phyloP scores from a whole-genome alignment of 2,797 vertebrate species.

The Myripristis jacobus region DNA sequence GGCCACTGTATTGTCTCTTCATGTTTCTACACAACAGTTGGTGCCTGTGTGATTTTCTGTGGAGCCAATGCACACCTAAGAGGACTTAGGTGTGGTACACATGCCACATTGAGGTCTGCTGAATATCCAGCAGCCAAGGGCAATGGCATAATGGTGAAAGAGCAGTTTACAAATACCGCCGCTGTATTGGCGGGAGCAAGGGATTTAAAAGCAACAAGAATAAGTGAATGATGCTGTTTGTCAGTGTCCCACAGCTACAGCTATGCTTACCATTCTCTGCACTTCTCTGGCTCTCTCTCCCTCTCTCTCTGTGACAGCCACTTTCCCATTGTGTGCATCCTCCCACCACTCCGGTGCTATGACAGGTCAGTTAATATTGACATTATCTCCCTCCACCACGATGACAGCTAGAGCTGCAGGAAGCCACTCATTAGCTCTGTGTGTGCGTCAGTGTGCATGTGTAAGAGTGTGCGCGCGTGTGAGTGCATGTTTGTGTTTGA shows the following conservation, averaged over 20 bases:
- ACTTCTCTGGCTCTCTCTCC: slow-evolving; percentile 9
- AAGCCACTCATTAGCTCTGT: slow-evolving; percentile 74
- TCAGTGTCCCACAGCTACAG: slow-evolving; percentile 49
- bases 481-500: slow-evolving; percentile 43
- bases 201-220: slow-evolving; percentile 39
- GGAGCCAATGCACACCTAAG: slow-evolving; percentile 1
- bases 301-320: slow-evolving; percentile 25
- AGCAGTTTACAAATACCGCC: slow-evolving; percentile 26
- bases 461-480: slow-evolving; percentile 2
- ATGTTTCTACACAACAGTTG: slow-evolving; percentile 20
- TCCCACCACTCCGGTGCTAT: slow-evolving; percentile 52
- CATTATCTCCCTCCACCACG: slow-evolving; percentile 68
- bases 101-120: slow-evolving; percentile 33
- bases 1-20: neutral
- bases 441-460: slow-evolving; percentile 28
- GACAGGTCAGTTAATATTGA: slow-evolving; percentile 82
- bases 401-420: slow-evolving; percentile 74
- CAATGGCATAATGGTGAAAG: slow-evolving; percentile 43
- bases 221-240: slow-evolving; percentile 52
- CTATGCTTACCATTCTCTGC: slow-evolving; percentile 41
- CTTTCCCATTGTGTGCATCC: slow-evolving; percentile 57
- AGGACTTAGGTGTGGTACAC: slow-evolving; percentile 43
- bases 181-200: slow-evolving; percentile 20
- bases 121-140: slow-evolving; percentile 47
- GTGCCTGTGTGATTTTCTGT: slow-evolving; percentile 28